phyloP scores from a whole-genome alignment of 1,140 invertebrate genomes.

The Charaxes varanes region DNA sequence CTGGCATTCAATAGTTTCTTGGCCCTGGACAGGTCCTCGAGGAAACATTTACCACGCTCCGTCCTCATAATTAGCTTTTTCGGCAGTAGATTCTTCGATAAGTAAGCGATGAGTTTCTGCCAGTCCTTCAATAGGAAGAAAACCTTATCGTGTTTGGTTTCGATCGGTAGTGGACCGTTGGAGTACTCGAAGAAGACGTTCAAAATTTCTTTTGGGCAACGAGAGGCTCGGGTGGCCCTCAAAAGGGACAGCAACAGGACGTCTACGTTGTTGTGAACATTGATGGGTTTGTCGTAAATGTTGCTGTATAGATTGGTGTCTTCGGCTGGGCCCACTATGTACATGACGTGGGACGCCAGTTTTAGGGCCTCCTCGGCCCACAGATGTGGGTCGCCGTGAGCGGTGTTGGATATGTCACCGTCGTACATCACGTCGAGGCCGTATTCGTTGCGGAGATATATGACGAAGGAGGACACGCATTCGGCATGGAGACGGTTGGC shows the following conservation, averaged over 20 bases:
- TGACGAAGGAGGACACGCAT: slow-evolving; percentile 50
- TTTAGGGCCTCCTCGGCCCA: slow-evolving; percentile 52
- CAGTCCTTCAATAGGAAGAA: slow-evolving; percentile 55
- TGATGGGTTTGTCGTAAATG: slow-evolving; percentile 59
- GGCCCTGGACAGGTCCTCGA: slow-evolving; percentile 52
- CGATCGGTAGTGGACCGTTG: slow-evolving; percentile 38
- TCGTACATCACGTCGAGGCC: slow-evolving; percentile 57
- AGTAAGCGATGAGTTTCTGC: slow-evolving; percentile 51
- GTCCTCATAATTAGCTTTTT: slow-evolving; percentile 50
- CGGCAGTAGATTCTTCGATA: slow-evolving; percentile 54
- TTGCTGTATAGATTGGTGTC: slow-evolving; percentile 45
- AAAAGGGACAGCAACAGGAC: slow-evolving; percentile 36
- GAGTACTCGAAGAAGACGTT: slow-evolving; percentile 62
- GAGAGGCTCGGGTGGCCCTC: slow-evolving; percentile 21
- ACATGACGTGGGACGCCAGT: slow-evolving; percentile 44
- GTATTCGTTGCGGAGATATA: slow-evolving; percentile 46
- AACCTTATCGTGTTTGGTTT: slow-evolving; percentile 39
- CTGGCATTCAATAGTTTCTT: slow-evolving; percentile 46
- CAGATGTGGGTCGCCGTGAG: slow-evolving; percentile 48
- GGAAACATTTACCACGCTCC: slow-evolving; percentile 47
- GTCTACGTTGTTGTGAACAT: slow-evolving; percentile 45
- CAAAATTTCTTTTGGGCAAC: slow-evolving; percentile 38
- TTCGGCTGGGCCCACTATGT: slow-evolving; percentile 49
- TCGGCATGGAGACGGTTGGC: slow-evolving; percentile 51
- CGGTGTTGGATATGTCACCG: slow-evolving; percentile 44